Base-by-base conservation (phyloP, 1,140 invertebrate genomes). In the Neotoxoptera formosana region DNA sequence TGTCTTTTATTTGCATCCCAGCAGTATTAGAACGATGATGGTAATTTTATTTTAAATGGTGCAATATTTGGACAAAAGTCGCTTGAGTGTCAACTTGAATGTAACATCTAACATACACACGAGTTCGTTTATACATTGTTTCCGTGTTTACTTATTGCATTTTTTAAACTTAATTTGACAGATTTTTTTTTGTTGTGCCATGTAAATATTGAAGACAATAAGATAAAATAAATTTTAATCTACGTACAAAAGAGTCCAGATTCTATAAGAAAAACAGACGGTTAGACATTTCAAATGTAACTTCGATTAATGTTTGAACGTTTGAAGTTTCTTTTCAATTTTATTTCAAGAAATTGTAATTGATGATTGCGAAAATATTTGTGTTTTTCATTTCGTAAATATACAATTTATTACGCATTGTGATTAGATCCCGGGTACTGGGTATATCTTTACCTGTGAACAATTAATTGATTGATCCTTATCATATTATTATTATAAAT, bases 111-210 rank as follows among this genome's bases (percentile, higher is more conserved):
- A 48, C 84, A 87, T 47, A 60, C 30, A 67, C 60, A 67, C 11
- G n/a, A 9, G 83, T 7, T 25, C 23, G 25, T 86, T 47, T 20
- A 48, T 48, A 47, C 30, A 25, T 86, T 30, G 11, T 48, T 20
- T 87, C 6, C 3, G 20, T 87, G 83, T 47, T 86, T 86, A 87
- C 45, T 48, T 48, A 48, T 87, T 87, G 45, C 25, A 47, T 87
- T 48, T 67, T 87, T 48, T 30, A 86, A 86, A 45, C 45, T 87
- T 47, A 87, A 87, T 87, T 87, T 87, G 84, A 87, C 45, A 87
- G 30, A 67, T 67, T 67, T 67, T 48, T 30, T 87, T 11, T 84
- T 84, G n/a, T 25, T 25, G 17, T 34, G 23, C 23, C 21, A 86
- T 87, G 30, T 48, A 48, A 48, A 20, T 11, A 17, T 47, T 36